A percentile compares a stretch with the other conserved stretches of the same genome.
Conservation (phyloP, 2,888 invertebrate genomes). For the Ophion ventricosus region DNA sequence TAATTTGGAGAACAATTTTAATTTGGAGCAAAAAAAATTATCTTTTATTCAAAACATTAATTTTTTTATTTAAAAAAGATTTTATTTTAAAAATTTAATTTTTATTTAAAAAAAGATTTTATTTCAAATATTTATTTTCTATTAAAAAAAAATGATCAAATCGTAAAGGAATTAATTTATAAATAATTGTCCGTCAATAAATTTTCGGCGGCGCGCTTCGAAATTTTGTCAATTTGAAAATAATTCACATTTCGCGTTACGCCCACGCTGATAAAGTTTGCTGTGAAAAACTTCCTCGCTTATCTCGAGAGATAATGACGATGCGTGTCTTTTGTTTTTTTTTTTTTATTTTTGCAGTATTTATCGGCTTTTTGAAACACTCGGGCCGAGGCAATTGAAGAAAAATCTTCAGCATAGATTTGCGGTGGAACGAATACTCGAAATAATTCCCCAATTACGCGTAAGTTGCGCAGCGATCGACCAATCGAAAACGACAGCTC, state of each 20-base stretch:
- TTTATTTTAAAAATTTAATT: too few relatives aligned
- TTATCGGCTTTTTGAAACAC: slow-evolving; percentile 85
- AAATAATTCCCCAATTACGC: slow-evolving; percentile 88
- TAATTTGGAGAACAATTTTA: too few relatives aligned
- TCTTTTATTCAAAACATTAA: too few relatives aligned
- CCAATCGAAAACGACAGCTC: background rate
- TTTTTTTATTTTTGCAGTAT: slow-evolving; percentile 83
- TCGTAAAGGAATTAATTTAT: too few relatives aligned
- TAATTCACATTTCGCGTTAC: background rate
- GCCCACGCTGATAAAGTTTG: background rate
- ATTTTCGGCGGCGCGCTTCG: too few relatives aligned
- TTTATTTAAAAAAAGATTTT: too few relatives aligned
- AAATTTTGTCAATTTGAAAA: background rate
- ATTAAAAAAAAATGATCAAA: background rate
- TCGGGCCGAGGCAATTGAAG: slow-evolving; percentile 83
- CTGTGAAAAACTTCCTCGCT: background rate
- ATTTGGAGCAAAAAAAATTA: too few relatives aligned
- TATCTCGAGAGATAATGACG: background rate
- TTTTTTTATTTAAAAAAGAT: too few relatives aligned
- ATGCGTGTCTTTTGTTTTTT: too few relatives aligned
- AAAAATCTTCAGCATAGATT: slow-evolving; percentile 84
- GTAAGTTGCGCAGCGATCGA: slow-evolving; percentile 81
- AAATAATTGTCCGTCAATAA: too few relatives aligned
- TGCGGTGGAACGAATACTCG: slow-evolving; percentile 84
- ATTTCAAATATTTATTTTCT: too few relatives aligned